These are phyloP conservation scores for Drosophila melanogaster DNA, from an alignment of 1,140 invertebrate genomes.

Conservation along the genomic window DNA sequence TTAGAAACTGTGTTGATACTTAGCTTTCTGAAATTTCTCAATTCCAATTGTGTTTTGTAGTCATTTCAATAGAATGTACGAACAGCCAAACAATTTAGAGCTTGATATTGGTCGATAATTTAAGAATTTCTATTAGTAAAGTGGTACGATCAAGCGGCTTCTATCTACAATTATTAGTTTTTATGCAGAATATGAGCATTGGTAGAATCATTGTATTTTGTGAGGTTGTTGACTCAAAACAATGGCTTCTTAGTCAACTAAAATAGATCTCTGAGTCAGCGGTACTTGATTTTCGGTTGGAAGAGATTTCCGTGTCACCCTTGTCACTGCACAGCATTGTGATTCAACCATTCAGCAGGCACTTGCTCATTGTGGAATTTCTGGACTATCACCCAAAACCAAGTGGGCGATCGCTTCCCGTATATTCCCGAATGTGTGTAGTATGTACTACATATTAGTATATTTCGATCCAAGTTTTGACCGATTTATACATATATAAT, in stretches of 20 bases:
- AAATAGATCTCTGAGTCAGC: slow-evolving; percentile 9
- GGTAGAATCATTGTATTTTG: no score
- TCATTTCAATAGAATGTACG: background rate
- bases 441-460: slow-evolving; percentile 22
- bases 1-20: no score
- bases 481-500: slow-evolving; percentile 29
- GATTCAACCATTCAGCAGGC: slow-evolving; percentile 17
- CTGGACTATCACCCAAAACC: slow-evolving; percentile 18
- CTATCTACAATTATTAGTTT: background rate
- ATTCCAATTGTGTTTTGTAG: no score
- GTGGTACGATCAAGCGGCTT: background rate
- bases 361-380: slow-evolving; percentile 19
- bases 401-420: slow-evolving; percentile 21
- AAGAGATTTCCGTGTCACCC: slow-evolving; percentile 15
- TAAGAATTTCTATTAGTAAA: background rate
- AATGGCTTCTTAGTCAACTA: background rate
- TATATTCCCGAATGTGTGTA: slow-evolving; percentile 7
- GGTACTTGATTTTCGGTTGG: slow-evolving; percentile 2
- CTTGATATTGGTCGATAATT: background rate
- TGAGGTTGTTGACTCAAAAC: background rate
- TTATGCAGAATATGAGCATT: background rate
- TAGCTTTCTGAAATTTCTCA: no score
- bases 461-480: slow-evolving; percentile 37
- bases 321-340: slow-evolving; percentile 13
- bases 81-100: background rate